phyloP scores from a whole-genome alignment of 2,797 vertebrate genomes.

The Linurgus olivaceus region DNA sequence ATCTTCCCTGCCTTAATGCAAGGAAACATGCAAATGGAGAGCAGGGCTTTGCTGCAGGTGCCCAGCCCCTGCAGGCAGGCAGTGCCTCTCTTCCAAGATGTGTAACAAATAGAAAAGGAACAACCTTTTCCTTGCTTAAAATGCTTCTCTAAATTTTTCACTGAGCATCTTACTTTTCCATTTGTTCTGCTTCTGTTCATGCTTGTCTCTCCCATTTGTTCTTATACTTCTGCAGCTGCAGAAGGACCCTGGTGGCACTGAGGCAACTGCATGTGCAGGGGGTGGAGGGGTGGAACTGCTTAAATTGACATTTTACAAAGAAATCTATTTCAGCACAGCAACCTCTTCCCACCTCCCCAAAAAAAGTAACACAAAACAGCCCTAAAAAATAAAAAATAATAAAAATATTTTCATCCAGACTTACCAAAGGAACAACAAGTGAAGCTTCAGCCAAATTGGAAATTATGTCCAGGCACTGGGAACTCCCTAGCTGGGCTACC shows the following conservation, averaged over 20 bases:
- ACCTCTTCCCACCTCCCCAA: no score
- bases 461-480: rapidly evolving
- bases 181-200: neutral
- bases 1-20: neutral
- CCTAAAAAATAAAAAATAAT: neutral
- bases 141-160: conserved; percentile 6
- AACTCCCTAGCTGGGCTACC: neutral
- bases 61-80: neutral
- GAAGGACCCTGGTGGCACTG: neutral
- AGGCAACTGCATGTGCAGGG: neutral
- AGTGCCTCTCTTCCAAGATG: neutral
- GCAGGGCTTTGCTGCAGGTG: neutral
- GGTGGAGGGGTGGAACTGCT: neutral
- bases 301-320: neutral
- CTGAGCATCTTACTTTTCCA: neutral
- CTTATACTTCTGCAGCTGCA: neutral
- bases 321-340: neutral
- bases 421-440: neutral
- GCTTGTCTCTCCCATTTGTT: neutral
- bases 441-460: neutral
- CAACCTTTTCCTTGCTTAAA: neutral
- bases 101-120: neutral
- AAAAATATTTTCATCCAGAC: neutral
- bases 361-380: rapidly evolving
- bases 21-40: neutral